These are phyloP conservation scores for Axis porcinus DNA, from an alignment of 2,113 vertebrate species.

Conservation along the genomic window DNA sequence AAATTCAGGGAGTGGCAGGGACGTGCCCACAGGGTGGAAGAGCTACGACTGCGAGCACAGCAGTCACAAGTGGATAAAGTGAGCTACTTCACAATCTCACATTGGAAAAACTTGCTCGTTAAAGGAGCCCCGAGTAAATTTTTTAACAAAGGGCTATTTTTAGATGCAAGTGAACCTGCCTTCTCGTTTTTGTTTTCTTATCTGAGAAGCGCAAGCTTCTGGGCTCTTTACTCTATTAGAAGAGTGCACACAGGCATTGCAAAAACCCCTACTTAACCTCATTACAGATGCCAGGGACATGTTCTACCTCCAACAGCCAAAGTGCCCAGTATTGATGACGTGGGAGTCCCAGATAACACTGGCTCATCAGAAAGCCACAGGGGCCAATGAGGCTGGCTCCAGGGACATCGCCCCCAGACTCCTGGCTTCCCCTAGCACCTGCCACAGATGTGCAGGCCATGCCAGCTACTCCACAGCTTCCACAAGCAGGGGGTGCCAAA, in stretches of 20 bases:
- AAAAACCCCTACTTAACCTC: background rate
- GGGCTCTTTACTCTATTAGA: background rate
- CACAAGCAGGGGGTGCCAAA: background rate
- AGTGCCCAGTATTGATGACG: background rate
- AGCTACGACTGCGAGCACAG: background rate
- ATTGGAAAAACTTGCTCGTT: background rate
- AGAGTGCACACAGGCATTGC: background rate
- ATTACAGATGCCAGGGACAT: background rate
- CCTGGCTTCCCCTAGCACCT: background rate
- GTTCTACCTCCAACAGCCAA: background rate
- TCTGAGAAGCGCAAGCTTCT: background rate
- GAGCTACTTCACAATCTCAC: background rate
- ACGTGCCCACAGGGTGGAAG: background rate
- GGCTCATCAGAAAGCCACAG: background rate
- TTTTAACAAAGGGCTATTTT: slow-evolving; percentile 1
- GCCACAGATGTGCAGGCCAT: background rate
- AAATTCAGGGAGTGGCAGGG: background rate
- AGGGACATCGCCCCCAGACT: background rate
- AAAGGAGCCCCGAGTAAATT: background rate
- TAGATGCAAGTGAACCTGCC: background rate
- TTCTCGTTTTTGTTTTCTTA: background rate
- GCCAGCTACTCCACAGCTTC: background rate
- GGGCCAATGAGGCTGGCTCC: background rate
- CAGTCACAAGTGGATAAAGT: background rate
- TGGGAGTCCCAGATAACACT: background rate